phyloP scores from a whole-genome alignment of 2,113 vertebrate species.

The Alethe diademata region DNA sequence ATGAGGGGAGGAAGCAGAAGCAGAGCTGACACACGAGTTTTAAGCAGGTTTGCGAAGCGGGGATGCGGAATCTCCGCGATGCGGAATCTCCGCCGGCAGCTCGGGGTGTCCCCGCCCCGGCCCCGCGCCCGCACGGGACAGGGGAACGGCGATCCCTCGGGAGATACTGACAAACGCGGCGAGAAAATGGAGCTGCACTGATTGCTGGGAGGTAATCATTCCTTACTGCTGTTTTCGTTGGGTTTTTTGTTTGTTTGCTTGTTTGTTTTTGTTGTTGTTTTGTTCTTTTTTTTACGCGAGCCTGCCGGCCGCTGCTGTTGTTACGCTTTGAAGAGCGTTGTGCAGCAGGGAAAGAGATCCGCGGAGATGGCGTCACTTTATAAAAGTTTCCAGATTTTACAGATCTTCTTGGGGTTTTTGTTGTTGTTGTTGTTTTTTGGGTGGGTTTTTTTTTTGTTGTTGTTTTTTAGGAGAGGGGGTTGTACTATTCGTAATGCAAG shows the following conservation, averaged over 20 bases:
- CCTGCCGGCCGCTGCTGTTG: not conserved
- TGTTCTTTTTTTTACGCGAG: not conserved
- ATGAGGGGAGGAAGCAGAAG: not conserved
- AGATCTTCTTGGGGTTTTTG: not conserved
- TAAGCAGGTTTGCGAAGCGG: not conserved
- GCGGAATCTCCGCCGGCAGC: not conserved
- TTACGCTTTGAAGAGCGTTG: not conserved
- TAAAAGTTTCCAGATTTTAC: constrained; percentile 39
- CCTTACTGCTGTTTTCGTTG: not conserved
- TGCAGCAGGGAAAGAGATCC: not conserved
- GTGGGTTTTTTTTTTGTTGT: not conserved
- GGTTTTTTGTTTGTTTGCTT: not conserved
- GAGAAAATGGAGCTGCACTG: constrained; percentile 17
- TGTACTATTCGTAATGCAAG: not conserved
- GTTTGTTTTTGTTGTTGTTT: too few relatives aligned
- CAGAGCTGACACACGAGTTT: not conserved
- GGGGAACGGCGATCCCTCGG: not conserved
- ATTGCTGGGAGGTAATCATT: constrained; percentile 29
- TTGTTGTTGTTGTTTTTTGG: too few relatives aligned
- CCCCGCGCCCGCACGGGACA: not conserved
- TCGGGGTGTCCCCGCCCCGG: not conserved
- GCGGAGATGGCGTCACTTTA: constrained; percentile 11
- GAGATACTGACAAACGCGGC: not conserved
- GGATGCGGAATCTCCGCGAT: not conserved
- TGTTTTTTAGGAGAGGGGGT: not conserved